Evolutionary conservation across 2,888 invertebrate genomes (phyloP), one percentile per base, ranked within the genome.

Genomic region (Ennomos fuscantarius): DNA sequence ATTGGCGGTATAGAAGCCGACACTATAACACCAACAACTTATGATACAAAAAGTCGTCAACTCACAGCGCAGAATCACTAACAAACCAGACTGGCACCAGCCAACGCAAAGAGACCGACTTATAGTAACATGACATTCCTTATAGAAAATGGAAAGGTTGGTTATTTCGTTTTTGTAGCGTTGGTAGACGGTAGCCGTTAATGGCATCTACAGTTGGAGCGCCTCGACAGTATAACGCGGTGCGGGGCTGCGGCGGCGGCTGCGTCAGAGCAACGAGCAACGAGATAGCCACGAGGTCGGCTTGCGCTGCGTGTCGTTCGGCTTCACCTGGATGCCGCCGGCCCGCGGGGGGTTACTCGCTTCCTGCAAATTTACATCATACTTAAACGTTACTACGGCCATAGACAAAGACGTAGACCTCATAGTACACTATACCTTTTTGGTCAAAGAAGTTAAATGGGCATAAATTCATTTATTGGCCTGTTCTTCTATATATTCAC

Each of bases 221-320:
- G 69, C 67, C 63, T 66, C 59, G 67, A 66, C 52, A 70, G 65
- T 66, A 54, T 69, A 66, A 65, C 60, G 68, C 69, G 63, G 71
- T 65, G 62, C 53, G 55, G 59, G 65, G 62, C 40, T 33, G 49
- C 40, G 37, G 37, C 60, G 63, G 47, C 54, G 55, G 12, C 63
- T 67, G 78, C 95, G 97, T 97, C 97, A 97, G 94, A 97, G 97
- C 93, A 97, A 89, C 87, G 95, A 94, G 94, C 97, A 97, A 87
- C 96, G 95, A 52, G 97, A 95, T 80, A 97, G 93, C 97, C 97
- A 97, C 85, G 96, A 96, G 69, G 96, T 94, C 65, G 96, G 95
- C 93, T 96, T 97, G 90, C 95, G 95, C 86, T 94, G 94, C 78
- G 95, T 95, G 84, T 97, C 97, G 79, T 94, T 94, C 65, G 95